A percentile compares a stretch with the other conserved stretches of the same genome.
Evolutionary conservation across 2,113 vertebrate genomes (phyloP).

Genomic region (Hypocryptadius cinnamomeus): DNA sequence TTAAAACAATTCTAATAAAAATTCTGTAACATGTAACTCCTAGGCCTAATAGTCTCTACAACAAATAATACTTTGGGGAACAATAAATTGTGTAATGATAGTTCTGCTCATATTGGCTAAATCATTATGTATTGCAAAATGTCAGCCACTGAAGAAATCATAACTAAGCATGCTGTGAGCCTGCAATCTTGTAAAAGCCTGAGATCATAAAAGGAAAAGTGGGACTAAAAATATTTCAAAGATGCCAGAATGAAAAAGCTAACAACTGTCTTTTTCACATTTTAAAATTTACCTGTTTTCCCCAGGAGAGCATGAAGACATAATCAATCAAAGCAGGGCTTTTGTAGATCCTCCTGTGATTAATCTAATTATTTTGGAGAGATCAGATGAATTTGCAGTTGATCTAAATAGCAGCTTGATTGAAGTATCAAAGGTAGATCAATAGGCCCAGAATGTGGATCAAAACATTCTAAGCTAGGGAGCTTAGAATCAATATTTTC

Average conservation of each 20-base stretch:
- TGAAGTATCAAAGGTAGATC: constrained; percentile 48
- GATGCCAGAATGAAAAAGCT: constrained; percentile 16
- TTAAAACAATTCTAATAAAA: constrained; percentile 43
- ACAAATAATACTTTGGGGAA: constrained; percentile 31
- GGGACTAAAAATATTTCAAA: constrained; percentile 18
- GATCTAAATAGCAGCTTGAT: constrained; percentile 29
- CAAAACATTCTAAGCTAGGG: constrained; percentile 41
- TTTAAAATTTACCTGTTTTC: constrained; percentile 27
- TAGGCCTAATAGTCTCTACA: constrained; percentile 6
- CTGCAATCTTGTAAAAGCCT: background rate
- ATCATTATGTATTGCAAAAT: constrained; percentile 45
- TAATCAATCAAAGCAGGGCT: constrained; percentile 39
- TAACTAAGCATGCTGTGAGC: background rate
- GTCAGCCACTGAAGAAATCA: constrained; percentile 34
- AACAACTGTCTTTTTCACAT: constrained; percentile 6
- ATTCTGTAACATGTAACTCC: constrained; percentile 1
- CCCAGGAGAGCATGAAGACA: background rate
- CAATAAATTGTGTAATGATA: constrained; percentile 48
- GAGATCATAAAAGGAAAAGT: background rate
- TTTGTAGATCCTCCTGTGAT: constrained; percentile 23
- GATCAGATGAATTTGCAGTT: background rate
- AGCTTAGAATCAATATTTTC: constrained; percentile 58
- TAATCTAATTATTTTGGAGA: constrained; percentile 39
- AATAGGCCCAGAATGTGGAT: constrained; percentile 35
- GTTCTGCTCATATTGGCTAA: constrained; percentile 33